Percentiles rank a stretch among this genome's conserved stretches.
These are phyloP conservation scores for Candoia aspera DNA, from an alignment of 2,113 vertebrate species.

Conservation along the genomic window DNA sequence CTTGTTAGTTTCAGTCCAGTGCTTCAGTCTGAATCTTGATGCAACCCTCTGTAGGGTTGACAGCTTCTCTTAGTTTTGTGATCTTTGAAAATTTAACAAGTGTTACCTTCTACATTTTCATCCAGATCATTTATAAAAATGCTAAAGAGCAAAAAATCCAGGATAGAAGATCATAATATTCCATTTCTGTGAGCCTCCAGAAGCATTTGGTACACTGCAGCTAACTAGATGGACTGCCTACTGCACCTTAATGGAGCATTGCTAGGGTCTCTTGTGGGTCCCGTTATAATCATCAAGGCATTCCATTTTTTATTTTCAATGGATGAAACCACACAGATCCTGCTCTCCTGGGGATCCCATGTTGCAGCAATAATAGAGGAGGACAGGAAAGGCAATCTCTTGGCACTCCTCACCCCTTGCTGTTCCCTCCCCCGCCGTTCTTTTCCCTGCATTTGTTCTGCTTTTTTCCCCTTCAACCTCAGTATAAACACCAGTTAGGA, in stretches of 20 bases:
- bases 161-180: background rate
- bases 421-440: background rate
- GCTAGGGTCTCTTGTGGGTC: background rate
- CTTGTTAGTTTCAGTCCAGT: background rate
- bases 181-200: background rate
- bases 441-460: slow-evolving; percentile 38
- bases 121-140: background rate
- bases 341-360: background rate
- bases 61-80: background rate
- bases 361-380: background rate
- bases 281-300: background rate
- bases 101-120: background rate
- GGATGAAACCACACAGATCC: background rate
- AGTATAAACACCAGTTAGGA: background rate
- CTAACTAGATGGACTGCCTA: background rate
- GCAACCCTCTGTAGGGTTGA: background rate
- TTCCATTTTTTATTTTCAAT: background rate
- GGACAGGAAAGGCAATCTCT: slow-evolving; percentile 20
- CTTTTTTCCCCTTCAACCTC: slow-evolving; percentile 15
- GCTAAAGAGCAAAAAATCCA: background rate
- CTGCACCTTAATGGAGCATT: background rate
- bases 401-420: slow-evolving; percentile 35
- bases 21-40: background rate
- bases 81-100: background rate
- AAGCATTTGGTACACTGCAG: background rate